Conservation (phyloP, 2,888 invertebrate species). For the Melanargia galathea region DNA sequence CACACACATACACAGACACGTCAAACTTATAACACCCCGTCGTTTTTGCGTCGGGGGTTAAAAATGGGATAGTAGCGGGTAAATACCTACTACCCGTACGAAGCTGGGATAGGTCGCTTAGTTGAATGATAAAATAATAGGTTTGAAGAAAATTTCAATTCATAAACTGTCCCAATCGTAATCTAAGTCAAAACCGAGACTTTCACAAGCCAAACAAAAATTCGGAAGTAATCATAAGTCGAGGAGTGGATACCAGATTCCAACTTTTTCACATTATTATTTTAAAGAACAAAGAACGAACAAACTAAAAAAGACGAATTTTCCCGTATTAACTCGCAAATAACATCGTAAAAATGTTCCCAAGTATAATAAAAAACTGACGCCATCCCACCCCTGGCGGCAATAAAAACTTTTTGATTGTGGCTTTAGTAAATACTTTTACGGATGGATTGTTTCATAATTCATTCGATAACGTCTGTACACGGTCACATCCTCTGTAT, state of each 20-base stretch:
- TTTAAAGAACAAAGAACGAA: slow-evolving; percentile 11
- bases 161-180: not conserved
- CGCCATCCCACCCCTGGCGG: slow-evolving; percentile 31
- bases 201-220: not conserved
- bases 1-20: no score
- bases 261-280: not conserved
- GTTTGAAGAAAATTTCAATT: no score
- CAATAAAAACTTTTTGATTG: slow-evolving; percentile 35
- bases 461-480: slow-evolving; percentile 37
- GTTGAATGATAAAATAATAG: not conserved
- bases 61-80: no score
- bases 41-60: no score
- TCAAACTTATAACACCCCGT: no score
- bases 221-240: not conserved
- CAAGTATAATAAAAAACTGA: slow-evolving; percentile 36
- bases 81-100: no score
- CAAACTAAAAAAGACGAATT: slow-evolving; percentile 21
- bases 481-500: slow-evolving; percentile 16
- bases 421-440: slow-evolving; percentile 32
- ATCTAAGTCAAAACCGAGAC: not conserved
- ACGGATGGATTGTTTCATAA: slow-evolving; percentile 40
- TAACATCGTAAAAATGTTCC: slow-evolving; percentile 31
- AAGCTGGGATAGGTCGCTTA: not conserved
- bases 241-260: not conserved
- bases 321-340: slow-evolving; percentile 29